Conservation (phyloP, 2,113 vertebrate genomes). For the Todiramphus chloris region DNA sequence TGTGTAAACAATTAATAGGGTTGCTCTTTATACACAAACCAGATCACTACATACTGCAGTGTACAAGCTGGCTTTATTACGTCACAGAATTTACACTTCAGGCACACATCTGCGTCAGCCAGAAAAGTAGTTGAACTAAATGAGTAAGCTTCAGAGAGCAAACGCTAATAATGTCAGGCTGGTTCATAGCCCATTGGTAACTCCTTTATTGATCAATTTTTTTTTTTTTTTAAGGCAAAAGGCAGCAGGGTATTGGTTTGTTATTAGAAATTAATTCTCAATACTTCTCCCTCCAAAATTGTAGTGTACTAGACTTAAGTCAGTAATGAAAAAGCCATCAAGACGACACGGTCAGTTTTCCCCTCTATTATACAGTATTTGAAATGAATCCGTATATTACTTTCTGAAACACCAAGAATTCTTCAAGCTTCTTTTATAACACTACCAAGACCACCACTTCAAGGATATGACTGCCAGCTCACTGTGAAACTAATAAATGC, state of each 20-base stretch:
- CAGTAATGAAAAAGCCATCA: neutral
- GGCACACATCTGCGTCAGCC: neutral
- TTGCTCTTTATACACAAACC: neutral
- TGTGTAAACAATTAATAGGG: neutral
- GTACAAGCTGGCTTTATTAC: neutral
- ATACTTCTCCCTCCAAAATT: neutral
- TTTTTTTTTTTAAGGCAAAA: neutral
- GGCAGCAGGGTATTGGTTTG: neutral
- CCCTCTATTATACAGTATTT: neutral
- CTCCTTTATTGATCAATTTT: neutral
- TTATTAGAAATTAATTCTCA: neutral
- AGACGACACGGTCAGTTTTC: neutral
- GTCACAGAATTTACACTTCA: neutral
- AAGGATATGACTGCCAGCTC: neutral
- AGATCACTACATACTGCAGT: neutral
- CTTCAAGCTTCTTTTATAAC: neutral
- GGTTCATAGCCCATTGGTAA: neutral
- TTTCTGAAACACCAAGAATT: neutral
- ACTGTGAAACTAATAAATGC: neutral
- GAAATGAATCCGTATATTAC: neutral
- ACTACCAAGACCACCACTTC: neutral
- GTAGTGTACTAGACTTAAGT: neutral
- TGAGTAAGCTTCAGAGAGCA: neutral
- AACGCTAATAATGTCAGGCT: neutral
- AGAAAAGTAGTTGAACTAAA: neutral